These are phyloP conservation scores for Plestiodon gilberti DNA, from an alignment of 2,113 vertebrate genomes.

Conservation along the genomic window DNA sequence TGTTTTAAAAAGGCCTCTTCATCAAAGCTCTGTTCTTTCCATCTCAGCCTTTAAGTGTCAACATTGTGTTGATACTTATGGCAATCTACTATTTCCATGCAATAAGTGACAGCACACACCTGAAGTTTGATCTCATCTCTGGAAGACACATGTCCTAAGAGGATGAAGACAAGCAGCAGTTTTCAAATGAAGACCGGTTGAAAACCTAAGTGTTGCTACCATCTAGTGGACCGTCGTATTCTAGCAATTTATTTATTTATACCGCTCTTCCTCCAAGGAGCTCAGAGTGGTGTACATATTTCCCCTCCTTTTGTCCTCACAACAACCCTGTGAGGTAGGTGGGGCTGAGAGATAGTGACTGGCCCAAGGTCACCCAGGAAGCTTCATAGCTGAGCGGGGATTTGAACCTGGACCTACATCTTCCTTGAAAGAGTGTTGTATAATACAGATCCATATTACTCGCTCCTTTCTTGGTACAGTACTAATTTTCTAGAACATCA, in stretches of 20 bases:
- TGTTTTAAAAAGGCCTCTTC: neutral
- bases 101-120: neutral
- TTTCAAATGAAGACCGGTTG: neutral
- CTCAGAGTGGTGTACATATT: no score
- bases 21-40: neutral
- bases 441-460: neutral
- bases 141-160: neutral
- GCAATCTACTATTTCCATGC: neutral
- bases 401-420: no score
- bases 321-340: no score
- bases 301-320: no score
- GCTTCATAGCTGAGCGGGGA: no score
- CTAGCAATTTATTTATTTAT: no score
- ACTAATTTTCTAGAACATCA: neutral
- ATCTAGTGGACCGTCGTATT: conserved; percentile 62
- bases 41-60: neutral
- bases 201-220: conserved; percentile 61
- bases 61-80: rapidly evolving
- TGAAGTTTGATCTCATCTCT: neutral
- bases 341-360: no score
- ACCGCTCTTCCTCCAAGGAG: no score
- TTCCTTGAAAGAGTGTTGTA: neutral
- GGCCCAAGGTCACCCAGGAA: no score
- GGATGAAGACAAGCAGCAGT: neutral
- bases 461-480: neutral